Evolutionary conservation across 2,113 vertebrate genomes (phyloP), one percentile per base, ranked within the genome.

Genomic region (Chionodraco myersi): DNA sequence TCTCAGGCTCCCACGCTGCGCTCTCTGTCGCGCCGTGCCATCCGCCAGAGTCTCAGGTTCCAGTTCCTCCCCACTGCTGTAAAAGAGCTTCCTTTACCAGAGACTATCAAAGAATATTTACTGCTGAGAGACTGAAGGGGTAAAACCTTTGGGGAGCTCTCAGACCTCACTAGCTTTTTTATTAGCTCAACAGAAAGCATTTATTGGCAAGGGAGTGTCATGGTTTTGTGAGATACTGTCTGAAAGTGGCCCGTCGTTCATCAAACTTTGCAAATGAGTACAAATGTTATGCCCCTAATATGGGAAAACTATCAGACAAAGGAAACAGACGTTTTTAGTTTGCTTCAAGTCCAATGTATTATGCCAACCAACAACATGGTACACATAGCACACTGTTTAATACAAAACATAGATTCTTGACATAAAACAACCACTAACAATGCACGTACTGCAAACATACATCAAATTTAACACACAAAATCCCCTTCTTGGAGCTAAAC

Each of bases 31-130:
- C 96, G 98, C 6, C 97, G 95, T 0, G 95, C 96, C 0, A 95
- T 98, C 8, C 96, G 98, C 23, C 93, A 89, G 56, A 96, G 97
- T 88, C 94, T 99, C 0, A 98, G 98, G 0, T 94, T 95, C 26
- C 95, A 94, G 74, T 97, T 96, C 86, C 94, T 99, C 16, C 97
- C 97, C 0, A 92, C 95, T 10, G 98, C 97, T 0, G 98, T 99
- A 74, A 95, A 97, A 90, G 95, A 95, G 80, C 97, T 99, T 53
- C 98, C 97, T 1, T 82, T 99, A 90, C 98, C 98, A 3, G 94
- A 96, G 63, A 95, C 95, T 13, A 92, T 99, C 83, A 97, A 99
- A 94, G 96, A 98, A 1, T 99, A 98, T 72, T 72, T 99, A 44
- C 86, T 99, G 76, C 95, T 99, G 45, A 94, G 95, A 74, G 95